A percentile compares a stretch with the other conserved stretches of the same genome.
phyloP scores from a whole-genome alignment of 2,888 invertebrate species.

The Syrista parreyssii region DNA sequence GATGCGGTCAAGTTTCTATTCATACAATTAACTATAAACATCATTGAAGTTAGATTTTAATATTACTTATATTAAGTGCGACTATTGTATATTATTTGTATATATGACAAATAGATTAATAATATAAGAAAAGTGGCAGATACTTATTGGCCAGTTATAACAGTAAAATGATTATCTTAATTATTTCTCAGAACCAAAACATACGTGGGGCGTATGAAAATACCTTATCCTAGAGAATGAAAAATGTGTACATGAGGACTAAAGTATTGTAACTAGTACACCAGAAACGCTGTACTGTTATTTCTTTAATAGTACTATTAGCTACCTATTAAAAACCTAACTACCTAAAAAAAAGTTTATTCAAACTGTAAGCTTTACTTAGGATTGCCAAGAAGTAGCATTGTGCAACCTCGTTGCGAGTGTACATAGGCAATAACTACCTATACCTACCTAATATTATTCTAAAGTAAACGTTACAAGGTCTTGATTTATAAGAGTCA shows the following conservation, averaged over 20 bases:
- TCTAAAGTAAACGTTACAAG: conserved; percentile 43
- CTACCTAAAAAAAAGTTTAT: conserved; percentile 46
- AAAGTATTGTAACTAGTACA: conserved; percentile 26
- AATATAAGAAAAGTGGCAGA: conserved; percentile 73
- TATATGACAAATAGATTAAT: conserved; percentile 75
- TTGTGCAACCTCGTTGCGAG: conserved; percentile 38
- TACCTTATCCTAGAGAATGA: conserved; percentile 27
- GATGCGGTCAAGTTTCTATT: conserved; percentile 60
- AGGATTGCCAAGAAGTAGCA: conserved; percentile 45
- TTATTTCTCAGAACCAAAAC: conserved; percentile 58
- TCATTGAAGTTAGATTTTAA: conserved; percentile 55
- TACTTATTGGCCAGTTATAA: conserved; percentile 78
- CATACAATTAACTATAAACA: conserved; percentile 51
- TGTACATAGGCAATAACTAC: conserved; percentile 51
- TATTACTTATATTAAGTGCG: conserved; percentile 49
- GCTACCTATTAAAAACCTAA: conserved; percentile 50
- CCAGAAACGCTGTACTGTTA: conserved; percentile 37
- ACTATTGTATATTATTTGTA: conserved; percentile 73
- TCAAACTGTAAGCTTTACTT: conserved; percentile 50
- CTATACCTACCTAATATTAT: conserved; percentile 50
- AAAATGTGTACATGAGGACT: conserved; percentile 38
- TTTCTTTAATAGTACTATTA: conserved; percentile 47
- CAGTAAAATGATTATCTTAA: conserved; percentile 52
- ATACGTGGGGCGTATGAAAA: conserved; percentile 35
- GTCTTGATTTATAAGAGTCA: conserved; percentile 33